These are phyloP conservation scores for Alethe castanea DNA, from an alignment of 2,113 vertebrate genomes.

Conservation along the genomic window DNA sequence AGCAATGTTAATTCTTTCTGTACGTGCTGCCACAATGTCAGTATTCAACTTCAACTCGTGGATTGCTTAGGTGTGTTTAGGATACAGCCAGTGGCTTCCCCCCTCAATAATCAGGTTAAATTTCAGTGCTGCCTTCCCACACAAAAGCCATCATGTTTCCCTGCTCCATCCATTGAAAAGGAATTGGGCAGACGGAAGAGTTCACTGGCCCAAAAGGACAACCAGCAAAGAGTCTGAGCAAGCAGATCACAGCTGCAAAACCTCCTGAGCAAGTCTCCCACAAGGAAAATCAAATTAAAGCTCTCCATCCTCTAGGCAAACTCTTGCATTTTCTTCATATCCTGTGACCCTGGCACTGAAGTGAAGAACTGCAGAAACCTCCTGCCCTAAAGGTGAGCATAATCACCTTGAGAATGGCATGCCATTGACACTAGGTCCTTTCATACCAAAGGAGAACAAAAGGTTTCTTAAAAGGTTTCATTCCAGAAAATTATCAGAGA, in stretches of 20 bases:
- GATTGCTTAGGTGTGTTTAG: not conserved
- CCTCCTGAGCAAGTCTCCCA: not conserved
- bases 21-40: rapidly evolving
- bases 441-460: not conserved
- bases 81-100: not conserved
- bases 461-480: not conserved
- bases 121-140: not conserved
- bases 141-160: not conserved
- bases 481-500: not conserved
- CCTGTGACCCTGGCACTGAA: rapidly evolving
- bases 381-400: not conserved
- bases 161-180: not conserved
- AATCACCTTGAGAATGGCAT: not conserved
- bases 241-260: not conserved
- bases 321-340: not conserved
- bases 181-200: not conserved
- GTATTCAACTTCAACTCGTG: not conserved
- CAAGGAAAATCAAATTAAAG: not conserved
- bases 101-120: not conserved
- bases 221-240: not conserved
- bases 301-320: not conserved
- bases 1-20: not conserved
- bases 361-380: not conserved
- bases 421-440: not conserved
- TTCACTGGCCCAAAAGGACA: not conserved